Percentiles rank a stretch among this genome's conserved stretches.
These are phyloP conservation scores for Phortica okadai DNA, from an alignment of 2,888 invertebrate species.

Conservation along the genomic window DNA sequence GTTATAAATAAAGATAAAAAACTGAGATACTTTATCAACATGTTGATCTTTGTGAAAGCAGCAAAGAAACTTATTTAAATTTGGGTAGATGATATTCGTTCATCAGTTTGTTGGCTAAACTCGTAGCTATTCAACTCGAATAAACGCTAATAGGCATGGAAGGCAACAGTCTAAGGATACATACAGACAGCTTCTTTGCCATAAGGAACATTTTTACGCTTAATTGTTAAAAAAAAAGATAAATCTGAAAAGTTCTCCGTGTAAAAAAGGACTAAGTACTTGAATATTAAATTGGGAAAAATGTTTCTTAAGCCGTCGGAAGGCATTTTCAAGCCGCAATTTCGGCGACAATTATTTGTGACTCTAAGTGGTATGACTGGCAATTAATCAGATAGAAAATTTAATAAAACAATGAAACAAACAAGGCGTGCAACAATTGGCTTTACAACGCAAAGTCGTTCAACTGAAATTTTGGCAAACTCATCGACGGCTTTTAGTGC, in stretches of 20 bases:
- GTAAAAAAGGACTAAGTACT: not conserved
- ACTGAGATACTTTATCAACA: too few species aligned
- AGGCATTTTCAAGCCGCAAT: conserved; percentile 59
- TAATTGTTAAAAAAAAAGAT: too few species aligned
- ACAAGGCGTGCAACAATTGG: too few species aligned
- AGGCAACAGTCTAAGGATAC: not conserved
- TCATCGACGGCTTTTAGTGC: too few species aligned
- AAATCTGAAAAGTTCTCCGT: too few species aligned
- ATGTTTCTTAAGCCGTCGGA: conserved; percentile 52
- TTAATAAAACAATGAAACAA: too few species aligned
- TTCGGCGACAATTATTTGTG: conserved; percentile 61
- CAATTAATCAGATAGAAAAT: too few species aligned
- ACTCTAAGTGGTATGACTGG: conserved; percentile 62
- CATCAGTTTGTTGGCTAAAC: not conserved
- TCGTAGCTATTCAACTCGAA: not conserved
- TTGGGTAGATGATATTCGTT: not conserved
- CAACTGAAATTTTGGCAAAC: too few species aligned
- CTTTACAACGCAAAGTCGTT: too few species aligned
- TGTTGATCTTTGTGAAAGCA: too few species aligned
- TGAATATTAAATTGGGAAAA: conserved; percentile 22
- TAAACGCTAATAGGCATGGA: not conserved
- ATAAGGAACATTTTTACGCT: not conserved
- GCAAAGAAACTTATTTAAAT: too few species aligned
- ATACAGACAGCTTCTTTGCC: not conserved
- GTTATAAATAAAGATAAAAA: too few species aligned